phyloP scores from a whole-genome alignment of 2,888 invertebrate genomes.

The Drosophila nr. medialis region DNA sequence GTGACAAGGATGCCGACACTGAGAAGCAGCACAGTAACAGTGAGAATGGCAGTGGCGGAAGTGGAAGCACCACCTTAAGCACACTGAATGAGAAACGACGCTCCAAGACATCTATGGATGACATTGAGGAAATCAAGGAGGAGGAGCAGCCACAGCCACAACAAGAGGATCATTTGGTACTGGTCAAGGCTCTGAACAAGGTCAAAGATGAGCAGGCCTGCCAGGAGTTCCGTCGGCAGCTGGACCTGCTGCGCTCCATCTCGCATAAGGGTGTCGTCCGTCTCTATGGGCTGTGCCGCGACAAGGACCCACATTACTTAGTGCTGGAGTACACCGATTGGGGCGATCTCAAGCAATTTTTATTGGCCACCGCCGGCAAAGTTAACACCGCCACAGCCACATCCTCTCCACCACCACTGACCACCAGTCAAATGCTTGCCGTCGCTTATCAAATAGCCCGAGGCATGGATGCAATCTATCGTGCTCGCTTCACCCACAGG shows the following conservation, averaged over 20 bases:
- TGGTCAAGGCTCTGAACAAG: constrained; percentile 91
- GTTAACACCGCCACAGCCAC: constrained; percentile 79
- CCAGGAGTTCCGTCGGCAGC: constrained; percentile 94
- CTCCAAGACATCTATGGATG: constrained; percentile 84
- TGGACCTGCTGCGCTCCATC: constrained; percentile 94
- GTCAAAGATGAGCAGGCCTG: constrained; percentile 91
- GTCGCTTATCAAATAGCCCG: constrained; percentile 91
- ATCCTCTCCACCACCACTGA: constrained; percentile 87
- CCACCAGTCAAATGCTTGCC: constrained; percentile 88
- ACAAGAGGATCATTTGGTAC: constrained; percentile 84
- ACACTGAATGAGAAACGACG: constrained; percentile 82
- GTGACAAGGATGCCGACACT: constrained; percentile 75
- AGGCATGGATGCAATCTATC: constrained; percentile 92
- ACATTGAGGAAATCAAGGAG: constrained; percentile 84
- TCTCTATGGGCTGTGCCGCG: constrained; percentile 92
- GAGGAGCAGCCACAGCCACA: constrained; percentile 61
- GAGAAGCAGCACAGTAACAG: constrained; percentile 81
- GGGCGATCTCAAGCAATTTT: constrained; percentile 97
- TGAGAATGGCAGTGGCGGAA: constrained; percentile 73
- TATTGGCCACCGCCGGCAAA: constrained; percentile 87
- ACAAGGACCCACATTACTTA: constrained; percentile 94
- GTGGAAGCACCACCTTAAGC: constrained; percentile 68
- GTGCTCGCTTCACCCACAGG: constrained; percentile 93
- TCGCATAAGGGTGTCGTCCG: constrained; percentile 92
- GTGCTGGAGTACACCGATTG: constrained; percentile 96